Evolutionary conservation across 2,113 vertebrate genomes (phyloP), one percentile per base, ranked within the genome.

Genomic region (Rhinogobius similis): DNA sequence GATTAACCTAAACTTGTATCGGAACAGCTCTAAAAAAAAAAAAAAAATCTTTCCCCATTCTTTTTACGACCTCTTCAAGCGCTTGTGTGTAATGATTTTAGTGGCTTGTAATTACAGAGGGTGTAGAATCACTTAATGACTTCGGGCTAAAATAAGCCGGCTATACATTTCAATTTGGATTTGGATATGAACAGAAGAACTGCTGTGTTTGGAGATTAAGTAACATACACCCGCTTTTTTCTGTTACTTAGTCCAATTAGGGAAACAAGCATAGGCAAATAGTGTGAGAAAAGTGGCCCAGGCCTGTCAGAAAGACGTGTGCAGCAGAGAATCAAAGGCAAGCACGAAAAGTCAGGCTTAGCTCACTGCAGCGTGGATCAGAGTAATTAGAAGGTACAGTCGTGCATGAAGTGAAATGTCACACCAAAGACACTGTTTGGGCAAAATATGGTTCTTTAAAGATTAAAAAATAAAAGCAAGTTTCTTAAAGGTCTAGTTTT

Each of bases 191-290:
- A 27, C 53, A 70, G 7, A 56, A 41, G n/a, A 36, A 29, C 2
- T 9, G 20, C n/a, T 13, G n/a, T 32, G 38, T 62, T 70, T 65
- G 21, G 24, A 11, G 64, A 24, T 38, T 14, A 41, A 24, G 20
- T 61, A 55, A 12, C 24, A 61, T 66, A 53, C 43, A 46, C 12
- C 10, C 4, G 50, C 2, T 21, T 36, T 61, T 65, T 7, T 69
- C 56, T 13, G 32, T 24, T 32, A 32, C 8, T 53, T 29, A 13
- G 21, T 9, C 68, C 66, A 72, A 70, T 76, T 75, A 67, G 27
- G 56, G 27, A 79, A 81, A 81, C 77, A 74, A 74, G 53, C 50
- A 72, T 65, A 41, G 18, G 71, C 65, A 72, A 76, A 62, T 11
- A 21, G 29, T 27, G 27, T 59, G n/a, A 29, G 12, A 3, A 41